Evolutionary conservation across 2,113 vertebrate genomes (phyloP), one percentile per base, ranked within the genome.

Genomic region (Anas platyrhynchos): DNA sequence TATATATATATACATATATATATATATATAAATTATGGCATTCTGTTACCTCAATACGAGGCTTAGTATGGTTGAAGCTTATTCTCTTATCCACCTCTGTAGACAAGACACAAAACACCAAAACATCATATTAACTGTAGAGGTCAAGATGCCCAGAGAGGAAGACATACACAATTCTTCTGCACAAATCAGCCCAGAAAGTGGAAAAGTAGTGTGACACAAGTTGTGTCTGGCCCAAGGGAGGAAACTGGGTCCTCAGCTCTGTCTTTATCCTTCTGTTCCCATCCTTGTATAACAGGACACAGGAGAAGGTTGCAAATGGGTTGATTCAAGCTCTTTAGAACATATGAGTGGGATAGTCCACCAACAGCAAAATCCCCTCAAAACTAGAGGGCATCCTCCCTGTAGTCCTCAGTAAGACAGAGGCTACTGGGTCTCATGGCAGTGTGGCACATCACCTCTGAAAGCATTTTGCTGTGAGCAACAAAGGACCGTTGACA

Each of bases 351-450:
- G 9, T 25, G 12, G 7, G 20, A 83, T 4, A 16, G 44, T 36
- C 34, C 36, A 66, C 25, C 41, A 56, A 21, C 63, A 75, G 55
- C 50, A 80, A 15, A 54, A 62, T 71, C 13, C 25, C 25, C 22
- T 32, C 43, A 25, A 48, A 69, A 34, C 14, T 23, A 0, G 1
- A 48, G 5, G 11, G 18, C 4, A 2, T 84, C 27, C 20, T 72
- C 12, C 32, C 20, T 36, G 34, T 38, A 58, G 36, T 9, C 58
- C 22, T 86, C 23, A 32, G 0, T 41, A 29, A 26, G 20, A 46
- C 0, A 1, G 55, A 74, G 44, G 44, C 6, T 81, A 14, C 27
- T 22, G 13, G 10, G 48, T 58, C 12, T 26, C 2, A 0, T 16
- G 31, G 16, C 6, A 50, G 9, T 4, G 1, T 22, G 44, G 21